Base-by-base conservation (phyloP, 53 echinoderm and acorn worm species). In the Echinometra lucunter region DNA sequence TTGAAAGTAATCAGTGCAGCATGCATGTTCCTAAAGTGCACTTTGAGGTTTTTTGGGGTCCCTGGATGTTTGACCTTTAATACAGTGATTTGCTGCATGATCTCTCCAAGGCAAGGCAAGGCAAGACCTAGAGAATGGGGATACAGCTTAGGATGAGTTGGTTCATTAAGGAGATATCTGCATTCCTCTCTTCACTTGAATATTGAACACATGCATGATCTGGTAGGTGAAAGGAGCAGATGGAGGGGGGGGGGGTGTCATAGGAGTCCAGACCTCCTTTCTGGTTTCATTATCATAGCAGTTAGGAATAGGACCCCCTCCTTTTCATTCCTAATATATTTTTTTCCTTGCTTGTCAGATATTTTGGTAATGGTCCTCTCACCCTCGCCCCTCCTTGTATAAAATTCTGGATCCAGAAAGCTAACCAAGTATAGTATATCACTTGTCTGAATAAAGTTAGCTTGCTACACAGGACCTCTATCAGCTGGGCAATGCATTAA, bases 401-500 rank as follows among this genome's bases (percentile, higher is more conserved):
- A n/a, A n/a, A n/a, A n/a, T n/a, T n/a, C n/a, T n/a, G n/a, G n/a
- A n/a, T n/a, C n/a, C n/a, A n/a, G n/a, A n/a, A n/a, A n/a, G n/a
- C n/a, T n/a, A n/a, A n/a, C n/a, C n/a, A n/a, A n/a, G 85, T 85
- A 85, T 49, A 49, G 27, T 85, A 85, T 85, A 78, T 47, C 85
- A 2, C 85, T 49, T 13, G 45, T 45, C 47, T 85, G 15, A 49
- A 16, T 85, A 27, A 49, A 85, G 12, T 49, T n/a, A 47, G 28
- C 85, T 2, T 37, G 49, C 85, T 49, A 13, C 49, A 25, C 85
- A 27, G 85, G n/a, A 85, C 85, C 47, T 18, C 49, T 23, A 27
- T 47, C 85, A 47, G 47, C 85, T 85, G 85, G 45, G 85, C 49
- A 85, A 49, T 85, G 85, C 85, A 85, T 85, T 85, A n/a, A 85